A percentile compares a stretch with the other conserved stretches of the same genome.
Conservation (phyloP, 2,113 vertebrate species). For the Sturnus vulgaris region DNA sequence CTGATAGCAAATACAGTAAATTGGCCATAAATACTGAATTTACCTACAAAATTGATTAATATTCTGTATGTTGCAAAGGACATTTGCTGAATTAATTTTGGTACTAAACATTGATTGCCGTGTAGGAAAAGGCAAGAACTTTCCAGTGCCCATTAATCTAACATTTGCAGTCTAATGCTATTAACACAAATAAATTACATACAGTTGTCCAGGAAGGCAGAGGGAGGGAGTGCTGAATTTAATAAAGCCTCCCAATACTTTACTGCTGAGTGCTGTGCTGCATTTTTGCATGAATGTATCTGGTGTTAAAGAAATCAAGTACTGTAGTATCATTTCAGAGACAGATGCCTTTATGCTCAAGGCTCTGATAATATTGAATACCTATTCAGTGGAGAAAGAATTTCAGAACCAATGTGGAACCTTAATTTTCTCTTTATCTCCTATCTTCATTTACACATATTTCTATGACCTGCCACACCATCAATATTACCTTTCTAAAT, state of each 20-base stretch:
- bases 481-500: not conserved
- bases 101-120: not conserved
- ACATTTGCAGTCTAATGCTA: not conserved
- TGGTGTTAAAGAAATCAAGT: not conserved
- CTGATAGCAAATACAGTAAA: not conserved
- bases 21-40: not conserved
- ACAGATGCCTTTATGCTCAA: not conserved
- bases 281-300: not conserved
- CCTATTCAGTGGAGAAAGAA: not conserved
- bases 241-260: constrained; percentile 10
- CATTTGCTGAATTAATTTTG: not conserved
- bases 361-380: not conserved
- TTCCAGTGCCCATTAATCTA: not conserved
- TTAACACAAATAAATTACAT: not conserved
- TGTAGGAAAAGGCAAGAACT: not conserved
- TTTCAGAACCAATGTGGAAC: not conserved
- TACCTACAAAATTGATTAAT: not conserved
- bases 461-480: not conserved
- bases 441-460: not conserved
- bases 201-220: not conserved
- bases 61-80: not conserved
- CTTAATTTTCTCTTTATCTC: not conserved
- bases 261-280: not conserved
- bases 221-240: not conserved
- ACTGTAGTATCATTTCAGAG: not conserved